Conservation (phyloP, 2,797 vertebrate species). For the Syndactyla subalaris region DNA sequence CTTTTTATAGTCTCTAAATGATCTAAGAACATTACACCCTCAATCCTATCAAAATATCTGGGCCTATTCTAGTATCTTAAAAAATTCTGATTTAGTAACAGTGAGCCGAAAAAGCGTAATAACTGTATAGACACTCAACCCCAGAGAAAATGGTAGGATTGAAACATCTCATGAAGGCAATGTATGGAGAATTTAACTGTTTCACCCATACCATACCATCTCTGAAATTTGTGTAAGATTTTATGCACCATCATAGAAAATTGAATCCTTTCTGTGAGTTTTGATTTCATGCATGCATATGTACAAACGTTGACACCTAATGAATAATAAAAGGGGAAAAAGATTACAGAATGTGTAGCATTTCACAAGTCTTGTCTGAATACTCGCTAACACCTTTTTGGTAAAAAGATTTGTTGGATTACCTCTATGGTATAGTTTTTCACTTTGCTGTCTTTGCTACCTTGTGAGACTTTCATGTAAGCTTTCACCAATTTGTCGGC, state of each 20-base stretch:
- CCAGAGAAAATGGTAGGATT: neutral
- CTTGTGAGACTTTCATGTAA: neutral
- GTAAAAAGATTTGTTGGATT: neutral
- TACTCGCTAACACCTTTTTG: neutral
- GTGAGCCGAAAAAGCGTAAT: neutral
- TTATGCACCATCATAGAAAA: neutral
- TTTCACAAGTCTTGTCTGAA: neutral
- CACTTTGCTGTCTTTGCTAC: neutral
- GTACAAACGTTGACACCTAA: neutral
- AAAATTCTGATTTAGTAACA: neutral
- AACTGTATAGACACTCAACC: neutral
- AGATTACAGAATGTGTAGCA: neutral
- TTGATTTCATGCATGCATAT: neutral
- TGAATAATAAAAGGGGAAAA: neutral
- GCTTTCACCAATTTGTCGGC: neutral
- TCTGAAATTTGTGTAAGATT: neutral
- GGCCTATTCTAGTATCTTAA: neutral
- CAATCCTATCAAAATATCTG: neutral
- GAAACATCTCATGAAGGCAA: neutral
- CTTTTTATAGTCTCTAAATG: neutral
- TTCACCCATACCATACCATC: neutral
- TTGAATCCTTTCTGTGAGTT: neutral
- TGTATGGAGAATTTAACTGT: neutral
- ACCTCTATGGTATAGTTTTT: neutral
- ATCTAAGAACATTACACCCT: neutral